Conservation (phyloP, 2,888 invertebrate species). For the Ceraclea dissimilis region DNA sequence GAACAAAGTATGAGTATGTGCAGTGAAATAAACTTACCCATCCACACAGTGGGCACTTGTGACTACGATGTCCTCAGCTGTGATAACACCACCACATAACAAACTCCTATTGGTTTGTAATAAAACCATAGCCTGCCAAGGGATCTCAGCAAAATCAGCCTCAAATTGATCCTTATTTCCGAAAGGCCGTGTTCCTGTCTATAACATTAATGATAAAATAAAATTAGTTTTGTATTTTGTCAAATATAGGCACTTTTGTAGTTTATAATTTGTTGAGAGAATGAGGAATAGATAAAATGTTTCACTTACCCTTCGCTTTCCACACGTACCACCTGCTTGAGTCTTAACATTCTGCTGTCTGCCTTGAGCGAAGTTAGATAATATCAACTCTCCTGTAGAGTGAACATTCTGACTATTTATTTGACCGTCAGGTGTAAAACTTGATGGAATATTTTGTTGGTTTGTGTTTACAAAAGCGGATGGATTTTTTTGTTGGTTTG, state of each 20-base stretch:
- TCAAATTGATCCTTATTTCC: conserved; percentile 50
- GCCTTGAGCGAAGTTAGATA: conserved; percentile 20
- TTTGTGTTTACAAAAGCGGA: conserved; percentile 13
- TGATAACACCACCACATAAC: conserved; percentile 73
- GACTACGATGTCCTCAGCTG: conserved; percentile 63
- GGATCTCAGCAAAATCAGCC: conserved; percentile 72
- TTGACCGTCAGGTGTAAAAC: conserved; percentile 5
- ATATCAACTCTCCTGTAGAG: conserved; percentile 22
- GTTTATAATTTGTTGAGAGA: too few relatives aligned
- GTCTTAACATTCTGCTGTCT: conserved; percentile 5
- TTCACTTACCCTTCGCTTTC: conserved; percentile 35
- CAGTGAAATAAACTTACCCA: conserved; percentile 54
- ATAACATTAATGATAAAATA: too few relatives aligned
- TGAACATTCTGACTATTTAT: conserved; percentile 11
- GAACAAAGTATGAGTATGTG: too few relatives aligned
- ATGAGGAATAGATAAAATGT: not conserved
- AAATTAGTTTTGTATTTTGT: not conserved
- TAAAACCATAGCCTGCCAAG: conserved; percentile 81
- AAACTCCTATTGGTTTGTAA: conserved; percentile 63
- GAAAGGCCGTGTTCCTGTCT: conserved; percentile 42
- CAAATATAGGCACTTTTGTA: not conserved
- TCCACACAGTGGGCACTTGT: conserved; percentile 77
- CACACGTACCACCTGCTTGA: conserved; percentile 30
- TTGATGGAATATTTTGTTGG: conserved; percentile 7
- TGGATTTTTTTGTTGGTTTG: conserved; percentile 15